These are phyloP conservation scores for Mythimna lalbum DNA, from an alignment of 2,888 invertebrate genomes.

Conservation along the genomic window DNA sequence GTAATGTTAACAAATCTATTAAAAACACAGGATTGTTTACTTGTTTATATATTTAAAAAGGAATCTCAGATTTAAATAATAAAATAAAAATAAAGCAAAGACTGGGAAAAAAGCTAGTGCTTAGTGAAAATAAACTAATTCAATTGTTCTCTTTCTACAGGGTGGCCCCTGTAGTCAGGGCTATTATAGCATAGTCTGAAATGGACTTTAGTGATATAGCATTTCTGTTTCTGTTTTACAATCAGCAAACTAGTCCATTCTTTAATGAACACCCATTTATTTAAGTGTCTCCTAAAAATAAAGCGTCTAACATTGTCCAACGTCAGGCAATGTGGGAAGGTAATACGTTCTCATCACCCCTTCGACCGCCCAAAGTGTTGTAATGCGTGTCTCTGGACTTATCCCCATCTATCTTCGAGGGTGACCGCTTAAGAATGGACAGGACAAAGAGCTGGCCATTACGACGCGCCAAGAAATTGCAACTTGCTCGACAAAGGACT, in stretches of 20 bases:
- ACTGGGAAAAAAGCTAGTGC: no score
- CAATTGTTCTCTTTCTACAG: background rate
- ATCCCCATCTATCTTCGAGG: slow-evolving; percentile 68
- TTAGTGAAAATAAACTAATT: background rate
- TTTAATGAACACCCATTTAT: background rate
- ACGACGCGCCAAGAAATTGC: slow-evolving; percentile 78
- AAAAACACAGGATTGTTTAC: no score
- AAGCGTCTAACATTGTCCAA: slow-evolving; percentile 31
- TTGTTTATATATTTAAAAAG: no score
- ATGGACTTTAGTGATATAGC: background rate
- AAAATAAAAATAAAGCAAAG: background rate
- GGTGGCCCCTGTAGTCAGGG: background rate
- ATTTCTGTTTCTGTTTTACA: background rate
- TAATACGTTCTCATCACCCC: slow-evolving; percentile 43
- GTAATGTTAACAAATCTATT: background rate
- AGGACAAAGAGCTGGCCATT: slow-evolving; percentile 75
- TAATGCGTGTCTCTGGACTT: slow-evolving; percentile 46
- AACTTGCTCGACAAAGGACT: slow-evolving; percentile 77
- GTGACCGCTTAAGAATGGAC: slow-evolving; percentile 69
- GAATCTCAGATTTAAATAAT: no score
- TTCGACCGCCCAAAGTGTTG: slow-evolving; percentile 51
- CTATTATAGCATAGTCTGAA: no score
- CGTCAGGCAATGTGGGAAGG: slow-evolving; percentile 35
- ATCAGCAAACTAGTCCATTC: background rate
- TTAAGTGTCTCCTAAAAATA: slow-evolving; percentile 25